Conservation (phyloP, 2,797 vertebrate species). For the Amblyraja radiata region DNA sequence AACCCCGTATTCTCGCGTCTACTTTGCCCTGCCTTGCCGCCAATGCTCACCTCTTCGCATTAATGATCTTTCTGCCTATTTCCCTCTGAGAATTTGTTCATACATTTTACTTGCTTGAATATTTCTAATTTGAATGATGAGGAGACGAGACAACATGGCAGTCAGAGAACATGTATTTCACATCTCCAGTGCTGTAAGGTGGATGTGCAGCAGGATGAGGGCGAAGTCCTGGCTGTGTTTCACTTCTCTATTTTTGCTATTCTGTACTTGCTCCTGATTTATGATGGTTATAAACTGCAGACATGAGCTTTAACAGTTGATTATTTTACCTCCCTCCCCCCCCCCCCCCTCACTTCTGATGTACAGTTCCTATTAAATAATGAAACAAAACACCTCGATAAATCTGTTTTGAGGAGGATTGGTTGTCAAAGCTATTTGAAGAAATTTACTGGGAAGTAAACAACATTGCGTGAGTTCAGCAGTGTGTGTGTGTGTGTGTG, state of each 20-base stretch:
- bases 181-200: no score
- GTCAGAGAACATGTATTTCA: no score
- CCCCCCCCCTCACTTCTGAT: no score
- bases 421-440: no score
- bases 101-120: neutral
- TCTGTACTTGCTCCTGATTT: neutral
- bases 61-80: neutral
- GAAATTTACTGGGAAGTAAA: neutral
- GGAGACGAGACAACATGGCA: neutral
- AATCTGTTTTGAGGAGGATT: neutral
- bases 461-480: neutral
- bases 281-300: neutral
- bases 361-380: neutral
- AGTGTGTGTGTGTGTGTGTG: neutral
- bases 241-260: neutral
- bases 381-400: neutral
- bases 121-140: neutral
- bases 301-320: no score
- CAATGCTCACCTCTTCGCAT: neutral
- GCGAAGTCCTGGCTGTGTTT: no score
- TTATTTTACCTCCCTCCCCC: no score
- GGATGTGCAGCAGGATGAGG: no score
- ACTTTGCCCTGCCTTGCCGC: neutral
- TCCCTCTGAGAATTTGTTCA: neutral
- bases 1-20: neutral